Evolutionary conservation across 2,888 invertebrate genomes (phyloP).

Genomic region (Tortrix viridana): DNA sequence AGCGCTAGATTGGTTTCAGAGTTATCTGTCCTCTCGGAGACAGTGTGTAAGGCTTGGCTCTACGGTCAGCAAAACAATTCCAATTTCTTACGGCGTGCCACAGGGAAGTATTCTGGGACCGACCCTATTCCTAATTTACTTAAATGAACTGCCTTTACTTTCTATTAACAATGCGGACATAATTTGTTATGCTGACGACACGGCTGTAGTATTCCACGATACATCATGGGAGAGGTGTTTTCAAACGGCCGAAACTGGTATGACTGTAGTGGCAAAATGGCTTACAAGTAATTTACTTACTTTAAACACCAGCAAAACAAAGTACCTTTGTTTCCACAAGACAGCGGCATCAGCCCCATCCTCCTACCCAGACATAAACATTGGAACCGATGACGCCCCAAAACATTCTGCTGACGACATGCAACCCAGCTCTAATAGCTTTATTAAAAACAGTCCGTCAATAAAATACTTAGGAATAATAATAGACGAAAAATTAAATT

Average conservation of each 20-base stretch:
- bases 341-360: background rate
- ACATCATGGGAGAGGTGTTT: background rate
- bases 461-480: background rate
- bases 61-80: background rate
- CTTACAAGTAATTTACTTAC: background rate
- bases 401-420: too few relatives aligned
- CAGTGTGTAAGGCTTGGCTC: slow-evolving; percentile 17
- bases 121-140: slow-evolving; percentile 30
- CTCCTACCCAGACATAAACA: background rate
- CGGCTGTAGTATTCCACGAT: slow-evolving; percentile 19
- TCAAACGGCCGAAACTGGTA: background rate
- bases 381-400: background rate
- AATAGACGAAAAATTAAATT: background rate
- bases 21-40: slow-evolving; percentile 22
- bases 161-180: background rate
- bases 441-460: background rate
- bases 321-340: slow-evolving; percentile 10
- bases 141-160: slow-evolving; percentile 23
- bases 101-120: slow-evolving; percentile 37
- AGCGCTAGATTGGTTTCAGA: slow-evolving; percentile 20
- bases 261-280: slow-evolving; percentile 9
- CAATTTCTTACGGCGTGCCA: slow-evolving; percentile 25
- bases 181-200: slow-evolving; percentile 37
- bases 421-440: background rate
- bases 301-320: slow-evolving; percentile 9